These are phyloP conservation scores for Knipowitschia caucasica DNA, from an alignment of 2,797 vertebrate species.

Conservation along the genomic window DNA sequence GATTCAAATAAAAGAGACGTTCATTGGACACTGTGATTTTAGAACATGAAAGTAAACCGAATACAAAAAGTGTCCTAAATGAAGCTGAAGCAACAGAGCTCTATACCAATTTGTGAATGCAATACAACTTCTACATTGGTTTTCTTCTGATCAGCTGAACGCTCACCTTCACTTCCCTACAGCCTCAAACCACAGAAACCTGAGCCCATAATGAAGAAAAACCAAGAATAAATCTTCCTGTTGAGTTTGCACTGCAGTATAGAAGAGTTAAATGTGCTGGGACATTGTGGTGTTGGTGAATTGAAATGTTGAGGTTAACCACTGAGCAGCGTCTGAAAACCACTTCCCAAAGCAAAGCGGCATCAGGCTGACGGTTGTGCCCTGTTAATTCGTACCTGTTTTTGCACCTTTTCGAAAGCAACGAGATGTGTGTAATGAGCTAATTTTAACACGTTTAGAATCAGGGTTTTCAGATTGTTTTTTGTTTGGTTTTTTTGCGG, in stretches of 20 bases:
- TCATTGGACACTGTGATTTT: too few relatives aligned
- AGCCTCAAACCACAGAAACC: conserved; percentile 11
- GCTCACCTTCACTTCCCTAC: neutral
- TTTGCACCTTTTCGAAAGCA: neutral
- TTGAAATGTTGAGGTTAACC: conserved; percentile 43
- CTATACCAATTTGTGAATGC: conserved; percentile 61
- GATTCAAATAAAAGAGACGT: too few relatives aligned
- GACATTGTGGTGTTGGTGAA: conserved; percentile 21
- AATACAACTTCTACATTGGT: conserved; percentile 70
- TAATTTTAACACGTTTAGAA: too few relatives aligned
- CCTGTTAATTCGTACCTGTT: neutral
- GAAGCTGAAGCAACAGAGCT: conserved; percentile 39
- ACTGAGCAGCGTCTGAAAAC: conserved; percentile 32
- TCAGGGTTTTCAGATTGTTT: too few relatives aligned
- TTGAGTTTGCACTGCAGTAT: neutral
- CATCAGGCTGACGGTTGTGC: conserved; percentile 5
- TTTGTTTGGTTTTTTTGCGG: too few relatives aligned
- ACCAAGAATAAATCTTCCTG: neutral
- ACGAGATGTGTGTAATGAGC: too few relatives aligned
- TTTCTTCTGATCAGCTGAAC: conserved; percentile 56
- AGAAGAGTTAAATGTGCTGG: conserved; percentile 10
- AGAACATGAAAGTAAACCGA: too few relatives aligned
- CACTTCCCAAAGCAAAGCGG: conserved; percentile 27
- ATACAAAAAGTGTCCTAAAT: too few relatives aligned
- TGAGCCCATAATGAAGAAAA: conserved; percentile 3